Percentiles rank a stretch among this genome's conserved stretches.
Evolutionary conservation across 1,140 invertebrate genomes (phyloP).

Genomic region (Brachionus manjavacas): DNA sequence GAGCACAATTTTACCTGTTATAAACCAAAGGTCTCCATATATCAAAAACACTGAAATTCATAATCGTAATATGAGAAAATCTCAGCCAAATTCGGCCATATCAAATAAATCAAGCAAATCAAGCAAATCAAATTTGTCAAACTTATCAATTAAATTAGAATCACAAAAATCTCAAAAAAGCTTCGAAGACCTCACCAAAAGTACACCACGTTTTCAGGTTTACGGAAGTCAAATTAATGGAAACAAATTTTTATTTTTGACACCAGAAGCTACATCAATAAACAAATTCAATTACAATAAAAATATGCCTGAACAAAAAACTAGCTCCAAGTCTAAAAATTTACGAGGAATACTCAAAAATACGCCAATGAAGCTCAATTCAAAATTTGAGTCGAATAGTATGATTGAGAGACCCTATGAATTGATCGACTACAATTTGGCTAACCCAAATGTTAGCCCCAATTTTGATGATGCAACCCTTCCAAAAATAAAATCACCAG

Average conservation of each 20-base stretch:
- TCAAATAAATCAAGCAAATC: conserved; percentile 34
- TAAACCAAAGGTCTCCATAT: neutral
- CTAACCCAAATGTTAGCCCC: neutral
- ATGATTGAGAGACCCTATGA: neutral
- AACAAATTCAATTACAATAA: neutral
- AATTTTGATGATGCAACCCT: neutral
- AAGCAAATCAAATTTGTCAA: conserved; percentile 10
- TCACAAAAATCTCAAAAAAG: neutral
- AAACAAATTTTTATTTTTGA: neutral
- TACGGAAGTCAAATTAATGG: neutral
- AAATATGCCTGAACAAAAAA: neutral
- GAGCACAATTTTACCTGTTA: neutral
- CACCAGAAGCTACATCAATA: conserved; percentile 12
- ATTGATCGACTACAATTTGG: neutral
- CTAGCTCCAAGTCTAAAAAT: neutral
- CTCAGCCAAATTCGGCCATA: conserved; percentile 12
- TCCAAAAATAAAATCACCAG: neutral
- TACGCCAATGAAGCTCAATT: neutral
- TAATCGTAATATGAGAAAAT: neutral
- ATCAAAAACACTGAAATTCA: neutral
- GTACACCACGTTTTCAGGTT: neutral
- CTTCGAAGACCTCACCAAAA: neutral
- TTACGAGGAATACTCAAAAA: neutral
- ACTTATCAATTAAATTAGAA: neutral
- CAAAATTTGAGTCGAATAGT: conserved; percentile 6